phyloP scores from a whole-genome alignment of 2,888 invertebrate species.

The Andrena hattorfiana region DNA sequence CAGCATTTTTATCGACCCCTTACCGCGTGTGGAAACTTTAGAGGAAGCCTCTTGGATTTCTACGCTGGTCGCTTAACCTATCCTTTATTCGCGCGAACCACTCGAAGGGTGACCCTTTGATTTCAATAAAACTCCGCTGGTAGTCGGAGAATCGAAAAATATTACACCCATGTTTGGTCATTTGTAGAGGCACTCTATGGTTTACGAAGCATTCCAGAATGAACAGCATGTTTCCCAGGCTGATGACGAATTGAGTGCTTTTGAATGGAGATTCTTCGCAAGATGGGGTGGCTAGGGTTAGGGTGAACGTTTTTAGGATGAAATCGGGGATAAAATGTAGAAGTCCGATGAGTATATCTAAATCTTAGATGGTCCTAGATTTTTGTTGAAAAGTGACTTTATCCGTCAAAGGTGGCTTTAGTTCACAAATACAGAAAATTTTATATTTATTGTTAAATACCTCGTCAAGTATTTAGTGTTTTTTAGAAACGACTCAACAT shows the following conservation, averaged over 20 bases:
- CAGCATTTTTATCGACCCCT: constrained; percentile 35
- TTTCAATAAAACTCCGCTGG: not conserved
- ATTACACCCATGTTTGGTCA: not conserved
- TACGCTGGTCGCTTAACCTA: not conserved
- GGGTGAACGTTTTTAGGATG: not conserved
- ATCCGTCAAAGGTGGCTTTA: too few species aligned
- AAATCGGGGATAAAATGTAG: not conserved
- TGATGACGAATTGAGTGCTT: too few species aligned
- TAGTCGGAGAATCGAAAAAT: not conserved
- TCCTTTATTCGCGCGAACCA: not conserved
- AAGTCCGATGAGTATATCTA: not conserved
- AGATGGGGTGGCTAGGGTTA: not conserved
- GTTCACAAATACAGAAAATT: too few species aligned
- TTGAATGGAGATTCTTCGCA: not conserved
- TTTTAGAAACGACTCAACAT: too few species aligned
- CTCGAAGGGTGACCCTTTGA: not conserved
- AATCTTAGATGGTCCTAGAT: too few species aligned
- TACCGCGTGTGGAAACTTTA: constrained; percentile 23
- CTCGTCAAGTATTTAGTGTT: too few species aligned
- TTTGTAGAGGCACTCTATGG: not conserved
- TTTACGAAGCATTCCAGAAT: too few species aligned
- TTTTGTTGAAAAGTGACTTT: too few species aligned
- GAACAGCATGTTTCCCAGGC: too few species aligned
- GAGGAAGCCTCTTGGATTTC: constrained; percentile 10
- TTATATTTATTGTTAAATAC: too few species aligned